phyloP scores from a whole-genome alignment of 1,140 invertebrate genomes.

The Brachionus asplanchnoidis region DNA sequence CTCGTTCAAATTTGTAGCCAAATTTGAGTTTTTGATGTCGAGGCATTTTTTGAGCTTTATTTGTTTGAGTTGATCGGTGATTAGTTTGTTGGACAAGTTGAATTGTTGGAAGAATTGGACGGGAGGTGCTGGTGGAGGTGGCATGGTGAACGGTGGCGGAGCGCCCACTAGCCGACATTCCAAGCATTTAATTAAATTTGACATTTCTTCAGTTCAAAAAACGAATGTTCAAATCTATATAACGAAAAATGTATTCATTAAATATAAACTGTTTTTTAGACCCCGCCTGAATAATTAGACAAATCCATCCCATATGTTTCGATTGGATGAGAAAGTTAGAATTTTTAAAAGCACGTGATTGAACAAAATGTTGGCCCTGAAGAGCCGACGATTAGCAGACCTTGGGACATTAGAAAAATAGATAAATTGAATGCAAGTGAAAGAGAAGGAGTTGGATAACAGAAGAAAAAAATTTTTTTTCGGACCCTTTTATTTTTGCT shows the following conservation, averaged over 20 bases:
- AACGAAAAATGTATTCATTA: not conserved
- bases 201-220: not conserved
- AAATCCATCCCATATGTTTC: not conserved
- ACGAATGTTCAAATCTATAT: not conserved
- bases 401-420: not conserved
- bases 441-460: not conserved
- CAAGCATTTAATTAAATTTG: slow-evolving; percentile 38
- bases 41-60: slow-evolving; percentile 6
- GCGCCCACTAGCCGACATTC: slow-evolving; percentile 30
- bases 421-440: not conserved
- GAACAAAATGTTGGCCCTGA: not conserved
- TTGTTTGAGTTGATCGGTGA: slow-evolving; percentile 21
- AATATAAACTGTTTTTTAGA: not conserved
- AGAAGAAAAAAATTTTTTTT: not conserved
- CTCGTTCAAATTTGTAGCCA: slow-evolving; percentile 15
- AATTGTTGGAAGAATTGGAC: not conserved
- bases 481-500: no score
- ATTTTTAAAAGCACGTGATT: not conserved
- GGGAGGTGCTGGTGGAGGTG: slow-evolving; percentile 7
- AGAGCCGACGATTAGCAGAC: not conserved
- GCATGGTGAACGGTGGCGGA: slow-evolving; percentile 4
- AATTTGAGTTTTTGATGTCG: slow-evolving; percentile 3
- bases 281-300: not conserved
- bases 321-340: not conserved
- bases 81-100: not conserved